Percentiles rank a stretch among this genome's conserved stretches.
Conservation (phyloP, 2,888 invertebrate genomes). For the Syrphus vitripennis region DNA sequence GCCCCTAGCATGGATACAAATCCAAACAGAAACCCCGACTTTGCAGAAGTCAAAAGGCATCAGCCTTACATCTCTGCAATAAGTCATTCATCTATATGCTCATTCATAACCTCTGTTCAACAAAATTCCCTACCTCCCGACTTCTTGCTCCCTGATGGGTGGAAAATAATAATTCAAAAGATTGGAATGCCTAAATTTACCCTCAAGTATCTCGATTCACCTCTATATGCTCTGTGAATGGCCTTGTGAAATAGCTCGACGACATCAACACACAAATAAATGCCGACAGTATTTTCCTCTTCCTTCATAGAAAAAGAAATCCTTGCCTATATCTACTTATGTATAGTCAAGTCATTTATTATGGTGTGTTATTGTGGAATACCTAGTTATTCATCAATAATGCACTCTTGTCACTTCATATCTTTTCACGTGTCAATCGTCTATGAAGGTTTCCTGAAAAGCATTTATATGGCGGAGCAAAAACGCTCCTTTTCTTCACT, state of each 20-base stretch:
- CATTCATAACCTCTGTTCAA: conserved; percentile 27
- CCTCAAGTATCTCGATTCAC: neutral
- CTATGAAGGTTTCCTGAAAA: conserved; percentile 41
- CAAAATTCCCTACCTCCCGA: conserved; percentile 10
- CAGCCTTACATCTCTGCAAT: neutral
- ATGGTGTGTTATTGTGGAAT: conserved; percentile 10
- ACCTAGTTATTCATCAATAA: conserved; percentile 64
- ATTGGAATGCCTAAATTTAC: neutral
- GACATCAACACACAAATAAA: too few relatives aligned
- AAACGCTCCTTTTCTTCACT: neutral
- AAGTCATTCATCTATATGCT: conserved; percentile 20
- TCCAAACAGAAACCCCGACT: neutral
- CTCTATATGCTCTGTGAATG: neutral
- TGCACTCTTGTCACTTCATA: conserved; percentile 63
- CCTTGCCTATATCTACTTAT: neutral
- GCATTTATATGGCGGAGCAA: neutral
- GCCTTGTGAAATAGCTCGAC: conserved; percentile 49
- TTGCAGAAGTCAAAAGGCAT: conserved; percentile 21
- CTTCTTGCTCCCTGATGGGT: neutral
- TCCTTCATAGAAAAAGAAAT: too few relatives aligned
- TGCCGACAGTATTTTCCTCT: conserved; percentile 30
- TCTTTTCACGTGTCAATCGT: conserved; percentile 66
- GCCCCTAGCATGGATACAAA: neutral
- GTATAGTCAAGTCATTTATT: too few relatives aligned
- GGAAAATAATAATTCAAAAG: neutral